Conservation (phyloP, 2,888 invertebrate species). For the Apeira syringaria region DNA sequence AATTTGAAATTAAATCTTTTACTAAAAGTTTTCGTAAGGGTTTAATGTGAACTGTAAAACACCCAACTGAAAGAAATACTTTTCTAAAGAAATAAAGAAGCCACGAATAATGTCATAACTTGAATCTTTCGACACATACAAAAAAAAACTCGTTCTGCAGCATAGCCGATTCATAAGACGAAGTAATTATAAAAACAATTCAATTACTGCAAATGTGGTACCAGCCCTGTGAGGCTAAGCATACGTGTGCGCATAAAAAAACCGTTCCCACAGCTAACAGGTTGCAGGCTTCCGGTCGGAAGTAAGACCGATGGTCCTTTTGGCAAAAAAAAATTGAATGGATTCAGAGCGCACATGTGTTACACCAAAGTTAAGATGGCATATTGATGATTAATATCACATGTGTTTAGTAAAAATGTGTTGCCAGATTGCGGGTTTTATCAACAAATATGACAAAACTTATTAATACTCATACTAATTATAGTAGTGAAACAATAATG, state of each 20-base stretch:
- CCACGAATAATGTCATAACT: constrained; percentile 8
- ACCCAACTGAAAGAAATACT: no score
- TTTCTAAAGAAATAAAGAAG: no score
- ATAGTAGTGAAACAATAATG: no score
- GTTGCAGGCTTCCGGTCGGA: constrained; percentile 81
- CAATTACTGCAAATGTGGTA: constrained; percentile 46
- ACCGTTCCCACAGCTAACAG: constrained; percentile 74
- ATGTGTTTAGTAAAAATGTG: constrained; percentile 37
- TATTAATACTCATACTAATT: no score
- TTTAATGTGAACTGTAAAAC: no score
- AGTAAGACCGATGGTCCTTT: constrained; percentile 75
- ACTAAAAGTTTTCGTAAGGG: no score
- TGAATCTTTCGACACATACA: constrained; percentile 8
- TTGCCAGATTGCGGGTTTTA: constrained; percentile 4
- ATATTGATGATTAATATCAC: constrained; percentile 64
- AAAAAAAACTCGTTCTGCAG: constrained; percentile 25
- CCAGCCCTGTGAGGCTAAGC: constrained; percentile 50
- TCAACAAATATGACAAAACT: no score
- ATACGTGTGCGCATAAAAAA: constrained; percentile 59
- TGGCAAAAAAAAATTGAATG: constrained; percentile 60
- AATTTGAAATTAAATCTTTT: no score
- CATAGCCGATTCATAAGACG: constrained; percentile 27
- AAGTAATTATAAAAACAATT: constrained; percentile 43
- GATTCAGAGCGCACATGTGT: constrained; percentile 65
- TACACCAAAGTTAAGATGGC: constrained; percentile 34